phyloP scores from a whole-genome alignment of 2,113 vertebrate species.

The Chionis minor region DNA sequence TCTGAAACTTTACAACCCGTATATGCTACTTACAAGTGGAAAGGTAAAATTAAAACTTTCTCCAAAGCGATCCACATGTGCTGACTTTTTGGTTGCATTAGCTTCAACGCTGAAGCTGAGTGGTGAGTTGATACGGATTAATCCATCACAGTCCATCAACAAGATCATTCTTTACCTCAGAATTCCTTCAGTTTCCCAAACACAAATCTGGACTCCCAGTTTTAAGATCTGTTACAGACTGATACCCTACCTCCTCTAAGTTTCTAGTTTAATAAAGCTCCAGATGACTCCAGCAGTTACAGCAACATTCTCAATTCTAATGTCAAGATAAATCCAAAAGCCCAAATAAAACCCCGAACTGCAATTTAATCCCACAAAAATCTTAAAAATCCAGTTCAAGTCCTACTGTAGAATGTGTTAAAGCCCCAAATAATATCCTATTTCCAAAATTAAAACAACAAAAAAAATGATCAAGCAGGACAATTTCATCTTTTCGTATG shows the following conservation, averaged over 20 bases:
- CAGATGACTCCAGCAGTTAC: background rate
- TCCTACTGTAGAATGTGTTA: background rate
- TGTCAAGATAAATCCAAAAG: background rate
- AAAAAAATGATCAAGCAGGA: background rate
- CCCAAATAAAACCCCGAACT: background rate
- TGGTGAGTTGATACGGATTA: background rate
- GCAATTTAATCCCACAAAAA: background rate
- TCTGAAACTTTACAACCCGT: background rate
- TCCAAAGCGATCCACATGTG: background rate
- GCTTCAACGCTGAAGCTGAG: background rate
- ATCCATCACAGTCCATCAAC: background rate
- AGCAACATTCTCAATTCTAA: background rate
- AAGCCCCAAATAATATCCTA: background rate
- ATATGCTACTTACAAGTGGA: background rate
- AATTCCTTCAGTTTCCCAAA: background rate
- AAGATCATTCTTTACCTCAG: background rate
- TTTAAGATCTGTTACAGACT: background rate
- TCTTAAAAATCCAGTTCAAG: background rate
- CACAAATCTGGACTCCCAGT: background rate
- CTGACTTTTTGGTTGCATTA: background rate
- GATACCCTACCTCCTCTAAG: background rate
- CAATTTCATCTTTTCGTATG: rapidly evolving
- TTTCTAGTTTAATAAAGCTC: background rate
- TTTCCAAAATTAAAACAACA: background rate
- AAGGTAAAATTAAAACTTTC: background rate